These are phyloP conservation scores for Perca flavescens DNA, from an alignment of 2,113 vertebrate species.

Conservation along the genomic window DNA sequence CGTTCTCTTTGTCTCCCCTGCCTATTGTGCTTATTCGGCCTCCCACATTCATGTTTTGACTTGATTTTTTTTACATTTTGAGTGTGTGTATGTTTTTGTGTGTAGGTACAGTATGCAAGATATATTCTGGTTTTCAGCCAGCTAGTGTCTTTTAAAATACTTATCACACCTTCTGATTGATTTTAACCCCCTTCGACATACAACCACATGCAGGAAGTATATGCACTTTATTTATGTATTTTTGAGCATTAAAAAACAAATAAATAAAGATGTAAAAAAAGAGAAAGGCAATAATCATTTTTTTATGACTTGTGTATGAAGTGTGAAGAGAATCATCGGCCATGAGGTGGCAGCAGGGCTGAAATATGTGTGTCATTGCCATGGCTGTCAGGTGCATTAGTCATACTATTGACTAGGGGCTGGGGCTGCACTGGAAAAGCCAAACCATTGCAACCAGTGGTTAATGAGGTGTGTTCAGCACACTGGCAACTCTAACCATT, in stretches of 20 bases:
- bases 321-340: constrained; percentile 1
- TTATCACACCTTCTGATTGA: neutral
- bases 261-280: neutral
- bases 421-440: constrained; percentile 45
- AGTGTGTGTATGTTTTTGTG: neutral
- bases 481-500: constrained; percentile 68
- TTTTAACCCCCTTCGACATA: neutral
- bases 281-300: neutral
- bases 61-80: neutral
- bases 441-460: constrained; percentile 62
- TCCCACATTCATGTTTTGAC: constrained; percentile 13
- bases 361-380: constrained; percentile 65
- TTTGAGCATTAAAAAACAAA: neutral
- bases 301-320: constrained; percentile 12
- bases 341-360: constrained; percentile 30
- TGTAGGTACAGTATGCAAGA: neutral
- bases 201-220: neutral
- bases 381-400: constrained; percentile 71
- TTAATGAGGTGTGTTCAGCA: constrained; percentile 77
- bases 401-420: constrained; percentile 61
- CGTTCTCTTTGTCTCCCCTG: neutral
- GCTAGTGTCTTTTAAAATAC: neutral
- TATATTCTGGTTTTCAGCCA: neutral
- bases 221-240: neutral
- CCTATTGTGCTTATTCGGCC: neutral